These are phyloP conservation scores for cat (Felis catus) DNA, from an alignment of 2,113 vertebrate species.

Conservation along the genomic window F.catus_Fca126_mat1.0 CM031415.1:132457001-132457500, in stretches of 20 bases:
- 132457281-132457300: neutral
- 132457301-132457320: neutral
- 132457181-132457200: neutral
- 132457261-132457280: neutral
- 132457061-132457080: neutral
- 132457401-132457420: neutral
- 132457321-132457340: neutral
- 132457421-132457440: neutral
- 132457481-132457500: neutral
- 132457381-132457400: neutral
- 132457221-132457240: neutral
- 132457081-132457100: neutral
- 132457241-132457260: neutral
- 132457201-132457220: neutral
- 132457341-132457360: neutral
- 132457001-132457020: neutral
- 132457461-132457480: neutral
- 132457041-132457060: neutral
- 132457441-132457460: neutral
- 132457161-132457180: neutral
- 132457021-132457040: neutral
- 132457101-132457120: neutral
- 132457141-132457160: neutral
- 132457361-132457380: neutral
- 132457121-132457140: neutral